Percentiles rank a stretch among this genome's conserved stretches.
These are phyloP conservation scores for Tribolium madens DNA, from an alignment of 1,140 invertebrate genomes.

Conservation along the genomic window DNA sequence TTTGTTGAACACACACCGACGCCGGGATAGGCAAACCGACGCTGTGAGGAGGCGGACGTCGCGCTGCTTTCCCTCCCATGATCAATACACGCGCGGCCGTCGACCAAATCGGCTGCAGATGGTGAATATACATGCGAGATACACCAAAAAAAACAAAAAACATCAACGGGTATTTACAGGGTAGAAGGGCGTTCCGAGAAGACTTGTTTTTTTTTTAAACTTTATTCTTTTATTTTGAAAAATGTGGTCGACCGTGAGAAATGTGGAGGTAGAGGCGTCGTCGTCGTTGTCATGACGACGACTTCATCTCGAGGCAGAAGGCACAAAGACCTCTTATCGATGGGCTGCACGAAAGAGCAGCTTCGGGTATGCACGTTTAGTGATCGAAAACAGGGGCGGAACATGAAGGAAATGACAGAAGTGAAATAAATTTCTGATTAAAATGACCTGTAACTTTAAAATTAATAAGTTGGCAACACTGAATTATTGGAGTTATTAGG, in stretches of 20 bases:
- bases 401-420: background rate
- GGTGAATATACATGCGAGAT: slow-evolving; percentile 15
- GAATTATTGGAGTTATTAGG: too few species aligned
- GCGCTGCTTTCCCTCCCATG: slow-evolving; percentile 32
- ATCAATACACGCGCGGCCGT: slow-evolving; percentile 37
- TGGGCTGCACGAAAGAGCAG: slow-evolving; percentile 10
- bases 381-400: slow-evolving; percentile 20
- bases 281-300: slow-evolving; percentile 17
- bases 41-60: slow-evolving; percentile 33
- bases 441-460: too few species aligned
- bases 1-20: slow-evolving; percentile 4
- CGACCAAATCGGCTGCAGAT: slow-evolving; percentile 33
- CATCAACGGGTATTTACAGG: background rate
- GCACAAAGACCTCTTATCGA: slow-evolving; percentile 21
- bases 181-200: background rate
- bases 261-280: slow-evolving; percentile 2
- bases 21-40: slow-evolving; percentile 33
- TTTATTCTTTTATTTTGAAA: too few species aligned
- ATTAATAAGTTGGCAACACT: too few species aligned
- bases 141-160: background rate
- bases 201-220: background rate
- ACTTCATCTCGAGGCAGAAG: slow-evolving; percentile 21
- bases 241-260: background rate
- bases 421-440: too few species aligned
- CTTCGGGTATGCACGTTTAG: background rate